Base-by-base conservation (phyloP, 2,797 vertebrate genomes). In the Lates japonicus region DNA sequence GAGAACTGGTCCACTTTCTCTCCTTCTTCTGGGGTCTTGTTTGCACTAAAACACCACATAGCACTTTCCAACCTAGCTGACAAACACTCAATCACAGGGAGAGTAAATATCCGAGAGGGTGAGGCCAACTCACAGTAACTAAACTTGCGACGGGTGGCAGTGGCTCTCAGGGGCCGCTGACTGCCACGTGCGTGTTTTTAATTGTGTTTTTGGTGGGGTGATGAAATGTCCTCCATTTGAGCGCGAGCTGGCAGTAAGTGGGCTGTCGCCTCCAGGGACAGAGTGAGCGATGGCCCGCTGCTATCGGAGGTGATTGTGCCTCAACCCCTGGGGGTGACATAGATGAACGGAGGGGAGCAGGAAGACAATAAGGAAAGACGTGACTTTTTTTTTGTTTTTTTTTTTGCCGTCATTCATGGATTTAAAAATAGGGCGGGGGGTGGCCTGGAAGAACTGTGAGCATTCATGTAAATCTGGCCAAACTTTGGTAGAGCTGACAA, bases 251-350 rank as follows among this genome's bases (percentile, higher is more conserved):
- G 86, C 90, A 89, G 89, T 90, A 92, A 93, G 90, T 92, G 88
- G 94, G 81, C 83, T 92, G 93, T 94, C 91, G 85, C 93, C 94
- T 94, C 81, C 82, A 80, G 93, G 91, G 91, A 93, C 90, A 89
- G 76, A 49, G 88, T 93, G 92, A 95, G 88, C 88, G 78, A 92
- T 92, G 90, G 87, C 74, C 82, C 37, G 25, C 83, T 76, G 73
- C 92, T 89, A 87, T 92, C 84, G 20, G 84, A 91, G 91, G 89
- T 90, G 87, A 94, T 91, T 91, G 90, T 88, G 84, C 83, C 76
- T 83, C 84, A 85, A 73, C 90, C 88, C 92, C 90, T 89, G 31
- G 57, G 86, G 87, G 86, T 90, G 91, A 92, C 87, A 89, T 41
- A 90, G 88, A 91, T 87, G 81, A 90, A 92, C 31, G 19, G 68